A percentile compares a stretch with the other conserved stretches of the same genome.
phyloP scores from a whole-genome alignment of 1,140 invertebrate genomes.

The Zophobas morio region DNA sequence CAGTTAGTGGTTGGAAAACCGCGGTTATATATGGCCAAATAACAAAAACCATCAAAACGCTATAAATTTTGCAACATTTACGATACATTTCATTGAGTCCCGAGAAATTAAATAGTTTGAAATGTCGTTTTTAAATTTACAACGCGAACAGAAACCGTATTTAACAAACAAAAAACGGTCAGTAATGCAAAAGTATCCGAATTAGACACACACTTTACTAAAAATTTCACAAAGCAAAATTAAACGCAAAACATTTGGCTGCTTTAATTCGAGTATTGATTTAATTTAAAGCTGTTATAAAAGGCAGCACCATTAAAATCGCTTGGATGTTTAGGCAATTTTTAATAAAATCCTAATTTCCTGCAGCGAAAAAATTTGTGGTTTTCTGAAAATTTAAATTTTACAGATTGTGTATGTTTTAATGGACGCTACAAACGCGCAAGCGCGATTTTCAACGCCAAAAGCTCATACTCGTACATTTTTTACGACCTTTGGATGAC shows the following conservation, averaged over 20 bases:
- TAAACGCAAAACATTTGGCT: slow-evolving; percentile 34
- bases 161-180: not conserved
- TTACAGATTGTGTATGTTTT: slow-evolving; percentile 12
- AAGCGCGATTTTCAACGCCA: not conserved
- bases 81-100: slow-evolving; percentile 17
- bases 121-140: slow-evolving; percentile 3
- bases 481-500: not conserved
- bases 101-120: slow-evolving; percentile 16
- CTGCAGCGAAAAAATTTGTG: slow-evolving; percentile 18
- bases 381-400: slow-evolving; percentile 38
- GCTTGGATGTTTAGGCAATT: slow-evolving; percentile 39
- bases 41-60: slow-evolving; percentile 39
- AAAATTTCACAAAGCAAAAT: slow-evolving; percentile 30
- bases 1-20: slow-evolving; percentile 32
- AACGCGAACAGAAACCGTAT: not conserved
- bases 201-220: slow-evolving; percentile 4
- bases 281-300: slow-evolving; percentile 40
- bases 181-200: no score
- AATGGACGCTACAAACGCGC: slow-evolving; percentile 10
- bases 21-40: slow-evolving; percentile 38
- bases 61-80: slow-evolving; percentile 37
- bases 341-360: slow-evolving; percentile 42
- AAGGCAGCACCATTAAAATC: slow-evolving; percentile 40
- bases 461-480: not conserved
- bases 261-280: slow-evolving; percentile 28